Percentiles rank a stretch among this genome's conserved stretches.
phyloP scores from a whole-genome alignment of 2,888 invertebrate species.

The Branchipolynoe longqiensis region DNA sequence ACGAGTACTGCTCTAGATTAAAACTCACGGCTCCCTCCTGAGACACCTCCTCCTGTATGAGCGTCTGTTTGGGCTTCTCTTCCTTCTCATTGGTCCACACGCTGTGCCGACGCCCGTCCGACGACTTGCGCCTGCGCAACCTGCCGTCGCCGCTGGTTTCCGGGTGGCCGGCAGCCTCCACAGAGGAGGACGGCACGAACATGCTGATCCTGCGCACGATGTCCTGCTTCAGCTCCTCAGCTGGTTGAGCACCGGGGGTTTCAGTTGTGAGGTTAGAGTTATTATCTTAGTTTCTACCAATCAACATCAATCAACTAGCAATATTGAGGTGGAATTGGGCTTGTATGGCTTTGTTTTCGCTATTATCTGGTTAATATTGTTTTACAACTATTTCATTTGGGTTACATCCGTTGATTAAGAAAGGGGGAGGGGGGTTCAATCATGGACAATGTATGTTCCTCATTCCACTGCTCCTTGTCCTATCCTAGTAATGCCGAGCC shows the following conservation, averaged over 20 bases:
- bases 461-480: too few relatives aligned
- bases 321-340: too few relatives aligned
- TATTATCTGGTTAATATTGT: too few relatives aligned
- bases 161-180: background rate
- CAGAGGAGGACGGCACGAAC: background rate
- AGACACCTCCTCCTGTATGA: constrained; percentile 58
- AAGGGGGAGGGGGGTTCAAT: too few relatives aligned
- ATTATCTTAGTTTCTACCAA: too few relatives aligned
- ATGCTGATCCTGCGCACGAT: constrained; percentile 48
- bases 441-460: too few relatives aligned
- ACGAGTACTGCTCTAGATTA: background rate
- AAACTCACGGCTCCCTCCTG: constrained; percentile 64
- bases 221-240: constrained; percentile 48
- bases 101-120: background rate
- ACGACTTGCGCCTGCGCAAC: constrained; percentile 36
- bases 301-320: too few relatives aligned
- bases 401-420: too few relatives aligned
- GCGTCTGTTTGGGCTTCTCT: constrained; percentile 53
- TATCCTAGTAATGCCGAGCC: too few relatives aligned
- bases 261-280: too few relatives aligned
- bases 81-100: background rate
- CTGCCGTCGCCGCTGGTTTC: constrained; percentile 13
- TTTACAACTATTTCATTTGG: too few relatives aligned
- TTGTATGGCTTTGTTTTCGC: too few relatives aligned
- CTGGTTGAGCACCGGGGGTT: background rate